A percentile compares a stretch with the other conserved stretches of the same genome.
Evolutionary conservation across 2,113 vertebrate species (phyloP).

Genomic region (Phyllopteryx taeniolatus): DNA sequence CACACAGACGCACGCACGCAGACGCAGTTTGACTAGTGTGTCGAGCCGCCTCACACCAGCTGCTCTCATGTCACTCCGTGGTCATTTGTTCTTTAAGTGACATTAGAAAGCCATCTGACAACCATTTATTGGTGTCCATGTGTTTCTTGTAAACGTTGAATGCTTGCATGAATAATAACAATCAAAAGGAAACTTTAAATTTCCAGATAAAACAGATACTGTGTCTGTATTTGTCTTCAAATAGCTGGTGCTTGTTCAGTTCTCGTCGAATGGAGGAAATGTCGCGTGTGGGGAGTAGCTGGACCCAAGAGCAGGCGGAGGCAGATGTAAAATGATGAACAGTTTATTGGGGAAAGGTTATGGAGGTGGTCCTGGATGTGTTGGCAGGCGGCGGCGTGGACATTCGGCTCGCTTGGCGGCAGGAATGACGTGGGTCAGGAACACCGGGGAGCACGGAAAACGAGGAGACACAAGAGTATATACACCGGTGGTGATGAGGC

Average conservation of each 20-base stretch:
- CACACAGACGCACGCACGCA: not conserved
- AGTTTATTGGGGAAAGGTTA: too few species aligned
- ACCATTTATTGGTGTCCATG: slow-evolving; percentile 22
- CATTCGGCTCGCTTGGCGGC: too few species aligned
- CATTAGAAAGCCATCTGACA: slow-evolving; percentile 54
- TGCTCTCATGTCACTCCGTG: slow-evolving; percentile 50
- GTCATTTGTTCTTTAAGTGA: slow-evolving; percentile 51
- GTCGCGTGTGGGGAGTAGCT: too few species aligned
- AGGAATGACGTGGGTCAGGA: too few species aligned
- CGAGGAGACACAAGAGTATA: too few species aligned
- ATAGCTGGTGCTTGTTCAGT: not conserved
- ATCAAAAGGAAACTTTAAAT: not conserved
- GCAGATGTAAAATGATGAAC: too few species aligned
- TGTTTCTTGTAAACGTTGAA: slow-evolving; percentile 11
- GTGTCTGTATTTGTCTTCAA: not conserved
- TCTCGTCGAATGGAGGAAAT: not conserved
- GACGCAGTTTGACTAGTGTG: slow-evolving; percentile 14
- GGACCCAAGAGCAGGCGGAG: too few species aligned
- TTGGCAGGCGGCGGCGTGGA: too few species aligned
- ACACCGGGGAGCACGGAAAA: too few species aligned
- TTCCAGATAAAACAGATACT: not conserved
- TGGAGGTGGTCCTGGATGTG: too few species aligned
- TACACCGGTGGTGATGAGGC: too few species aligned
- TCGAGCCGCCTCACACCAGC: slow-evolving; percentile 38
- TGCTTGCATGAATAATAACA: slow-evolving; percentile 13